These are phyloP conservation scores for Spermophilus dauricus DNA, from an alignment of 2,113 vertebrate species.

Conservation along the genomic window DNA sequence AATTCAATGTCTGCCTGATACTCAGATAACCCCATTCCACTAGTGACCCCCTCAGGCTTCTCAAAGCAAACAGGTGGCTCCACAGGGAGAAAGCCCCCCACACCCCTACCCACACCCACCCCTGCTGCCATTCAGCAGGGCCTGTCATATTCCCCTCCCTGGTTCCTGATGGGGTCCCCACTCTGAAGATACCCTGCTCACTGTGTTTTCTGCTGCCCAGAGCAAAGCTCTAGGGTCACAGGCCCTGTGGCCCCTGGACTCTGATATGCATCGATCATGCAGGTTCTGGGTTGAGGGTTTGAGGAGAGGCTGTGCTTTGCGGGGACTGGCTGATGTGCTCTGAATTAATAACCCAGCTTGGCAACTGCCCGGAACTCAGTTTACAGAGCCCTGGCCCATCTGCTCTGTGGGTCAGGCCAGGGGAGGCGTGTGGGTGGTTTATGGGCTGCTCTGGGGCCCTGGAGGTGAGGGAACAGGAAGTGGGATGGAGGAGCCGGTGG, in stretches of 20 bases:
- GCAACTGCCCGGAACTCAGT: background rate
- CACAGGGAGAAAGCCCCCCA: background rate
- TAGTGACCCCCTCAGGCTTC: background rate
- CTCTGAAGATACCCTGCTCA: background rate
- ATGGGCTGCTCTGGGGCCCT: constrained; percentile 43
- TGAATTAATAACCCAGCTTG: background rate
- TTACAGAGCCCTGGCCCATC: background rate
- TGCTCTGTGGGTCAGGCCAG: background rate
- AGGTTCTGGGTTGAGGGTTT: background rate
- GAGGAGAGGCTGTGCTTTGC: background rate
- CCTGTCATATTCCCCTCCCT: background rate
- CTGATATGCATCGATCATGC: background rate
- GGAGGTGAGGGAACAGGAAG: constrained; percentile 66
- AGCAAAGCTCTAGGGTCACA: background rate
- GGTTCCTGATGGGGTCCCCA: background rate
- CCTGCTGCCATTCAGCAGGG: background rate
- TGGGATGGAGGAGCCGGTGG: constrained; percentile 17
- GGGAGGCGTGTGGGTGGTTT: constrained; percentile 34
- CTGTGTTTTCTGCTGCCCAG: background rate
- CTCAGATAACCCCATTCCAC: background rate
- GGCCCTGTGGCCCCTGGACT: background rate
- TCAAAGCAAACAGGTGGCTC: background rate
- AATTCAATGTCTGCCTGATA: background rate
- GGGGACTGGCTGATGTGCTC: background rate
- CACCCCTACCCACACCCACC: no score